Evolutionary conservation across 2,888 invertebrate genomes (phyloP), one percentile per base, ranked within the genome.

Genomic region (Cheiracanthium punctorium): DNA sequence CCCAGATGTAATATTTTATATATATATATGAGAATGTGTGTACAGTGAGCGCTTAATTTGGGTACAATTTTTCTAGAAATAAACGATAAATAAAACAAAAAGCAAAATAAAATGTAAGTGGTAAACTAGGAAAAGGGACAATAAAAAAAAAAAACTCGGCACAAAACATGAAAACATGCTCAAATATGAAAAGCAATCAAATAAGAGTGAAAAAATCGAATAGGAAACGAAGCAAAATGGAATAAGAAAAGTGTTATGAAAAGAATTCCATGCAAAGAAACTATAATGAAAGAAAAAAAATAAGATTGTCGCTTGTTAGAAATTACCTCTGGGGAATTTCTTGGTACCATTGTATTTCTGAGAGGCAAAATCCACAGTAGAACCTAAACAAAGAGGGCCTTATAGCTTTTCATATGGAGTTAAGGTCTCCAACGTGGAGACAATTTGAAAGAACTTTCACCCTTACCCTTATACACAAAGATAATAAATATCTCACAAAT

Each of bases 291-390:
- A 82, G n/a, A n/a, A n/a, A n/a, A n/a, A n/a, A n/a, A n/a, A 43
- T 70, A 48, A 82, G 67, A 20, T 79, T 65, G 67, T 67, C 33
- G 72, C 65, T 70, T 64, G 71, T 17, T 72, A 79, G 70, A 85
- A 85, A 74, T 88, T 88, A 88, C 88, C 88, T 88, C 88, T 88
- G n/a, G 88, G 84, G 70, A 84, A 88, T 84, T 88, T 88, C 84
- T 84, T 88, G 80, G 79, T 82, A 76, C 84, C 88, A 88, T 88
- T 88, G 84, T 73, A 88, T 84, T 84, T 88, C 84, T 84, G 88
- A 73, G 80, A 76, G 64, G 75, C 69, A 76, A 84, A 88, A 75
- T 88, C 88, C 88, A 88, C 79, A 80, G 88, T 70, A 73, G 88
- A 80, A 76, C 88, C 88, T 88, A 88, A 84, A 80, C 74, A 82